Conservation (phyloP, 2,113 vertebrate genomes). For the Mormyrus iriodes region DNA sequence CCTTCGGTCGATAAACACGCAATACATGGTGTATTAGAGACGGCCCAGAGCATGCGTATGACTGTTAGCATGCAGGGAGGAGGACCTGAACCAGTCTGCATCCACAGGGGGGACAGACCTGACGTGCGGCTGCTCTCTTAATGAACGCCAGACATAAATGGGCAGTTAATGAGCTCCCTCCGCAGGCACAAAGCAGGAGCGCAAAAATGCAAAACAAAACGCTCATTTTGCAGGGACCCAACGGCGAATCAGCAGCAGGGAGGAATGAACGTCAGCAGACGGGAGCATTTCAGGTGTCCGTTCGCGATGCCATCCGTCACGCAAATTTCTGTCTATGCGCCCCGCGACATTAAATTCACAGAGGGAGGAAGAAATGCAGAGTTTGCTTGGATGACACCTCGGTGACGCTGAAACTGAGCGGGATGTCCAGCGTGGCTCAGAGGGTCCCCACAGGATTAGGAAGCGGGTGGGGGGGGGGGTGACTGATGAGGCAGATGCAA, state of each 20-base stretch:
- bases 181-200: background rate
- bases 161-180: slow-evolving; percentile 1
- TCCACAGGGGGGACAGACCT: background rate
- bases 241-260: background rate
- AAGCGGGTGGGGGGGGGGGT: no score
- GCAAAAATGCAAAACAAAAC: background rate
- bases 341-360: background rate
- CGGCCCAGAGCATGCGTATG: background rate
- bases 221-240: background rate
- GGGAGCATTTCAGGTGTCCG: background rate
- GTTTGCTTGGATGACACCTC: background rate
- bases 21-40: background rate
- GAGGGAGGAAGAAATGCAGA: background rate
- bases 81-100: background rate
- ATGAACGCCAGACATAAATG: background rate
- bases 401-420: background rate
- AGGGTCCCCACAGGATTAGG: background rate
- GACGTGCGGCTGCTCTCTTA: background rate
- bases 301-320: background rate
- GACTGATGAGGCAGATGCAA: background rate
- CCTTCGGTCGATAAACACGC: background rate
- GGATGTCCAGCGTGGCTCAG: background rate
- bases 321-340: background rate
- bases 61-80: background rate
- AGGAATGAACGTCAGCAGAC: background rate